Evolutionary conservation across 2,113 vertebrate genomes (phyloP).

Genomic region (Lipotes vexillifer): DNA sequence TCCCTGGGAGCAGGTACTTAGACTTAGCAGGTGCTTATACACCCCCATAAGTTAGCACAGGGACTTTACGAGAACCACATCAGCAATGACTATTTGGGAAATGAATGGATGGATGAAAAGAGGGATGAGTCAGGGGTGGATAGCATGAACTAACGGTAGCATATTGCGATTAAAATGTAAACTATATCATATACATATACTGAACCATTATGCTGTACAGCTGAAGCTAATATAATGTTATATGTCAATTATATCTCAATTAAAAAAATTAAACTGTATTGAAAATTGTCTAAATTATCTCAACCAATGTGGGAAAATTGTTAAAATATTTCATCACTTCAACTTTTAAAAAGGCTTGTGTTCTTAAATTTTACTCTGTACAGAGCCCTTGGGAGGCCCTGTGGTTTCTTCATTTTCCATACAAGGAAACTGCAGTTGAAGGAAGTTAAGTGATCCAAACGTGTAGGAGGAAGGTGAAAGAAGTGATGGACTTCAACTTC

Average conservation of each 20-base stretch:
- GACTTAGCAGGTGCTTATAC: neutral
- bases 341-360: neutral
- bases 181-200: neutral
- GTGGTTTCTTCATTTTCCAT: neutral
- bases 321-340: neutral
- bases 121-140: neutral
- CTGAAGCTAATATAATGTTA: neutral
- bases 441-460: neutral
- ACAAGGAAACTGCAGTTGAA: neutral
- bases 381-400: neutral
- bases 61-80: neutral
- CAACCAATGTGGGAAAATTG: neutral
- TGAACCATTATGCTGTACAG: neutral
- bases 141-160: neutral
- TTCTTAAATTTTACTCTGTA: neutral
- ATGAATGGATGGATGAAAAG: neutral
- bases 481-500: neutral
- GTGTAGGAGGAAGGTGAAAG: neutral
- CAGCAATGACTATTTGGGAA: neutral
- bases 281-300: neutral
- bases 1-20: neutral
- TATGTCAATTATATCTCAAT: neutral
- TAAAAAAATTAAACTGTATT: neutral
- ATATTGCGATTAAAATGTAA: neutral
- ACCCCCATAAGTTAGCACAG: neutral